Conservation (phyloP, 2,888 invertebrate species). For the Acanthopleura granulata region DNA sequence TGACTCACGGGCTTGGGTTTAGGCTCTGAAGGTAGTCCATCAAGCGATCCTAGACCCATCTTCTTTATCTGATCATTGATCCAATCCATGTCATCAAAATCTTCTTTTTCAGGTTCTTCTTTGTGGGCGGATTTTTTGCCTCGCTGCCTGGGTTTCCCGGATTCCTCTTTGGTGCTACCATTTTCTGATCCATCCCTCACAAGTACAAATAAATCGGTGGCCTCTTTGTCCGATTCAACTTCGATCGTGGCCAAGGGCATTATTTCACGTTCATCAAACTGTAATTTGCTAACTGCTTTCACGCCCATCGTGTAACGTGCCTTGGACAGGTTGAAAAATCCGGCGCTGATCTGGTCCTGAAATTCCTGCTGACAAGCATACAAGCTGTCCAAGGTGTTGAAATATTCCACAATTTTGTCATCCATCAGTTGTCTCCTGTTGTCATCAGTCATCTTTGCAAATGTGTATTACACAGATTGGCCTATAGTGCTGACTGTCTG, state of each 20-base stretch:
- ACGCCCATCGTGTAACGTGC: constrained; percentile 59
- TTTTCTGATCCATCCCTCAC: not conserved
- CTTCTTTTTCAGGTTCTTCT: not conserved
- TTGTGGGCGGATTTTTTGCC: not conserved
- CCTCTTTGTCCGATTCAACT: constrained; percentile 25
- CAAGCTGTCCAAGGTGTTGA: constrained; percentile 37
- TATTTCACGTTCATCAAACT: constrained; percentile 49
- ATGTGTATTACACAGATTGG: not conserved
- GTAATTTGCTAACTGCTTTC: constrained; percentile 46
- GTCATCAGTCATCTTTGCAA: not conserved
- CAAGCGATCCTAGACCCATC: not conserved
- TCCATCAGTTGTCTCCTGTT: constrained; percentile 33
- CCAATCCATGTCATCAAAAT: constrained; percentile 11
- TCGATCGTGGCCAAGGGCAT: constrained; percentile 38
- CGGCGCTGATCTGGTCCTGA: constrained; percentile 39
- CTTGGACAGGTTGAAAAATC: constrained; percentile 46
- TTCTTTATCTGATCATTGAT: constrained; percentile 3
- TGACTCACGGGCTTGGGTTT: constrained; percentile 3
- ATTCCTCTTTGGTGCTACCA: not conserved
- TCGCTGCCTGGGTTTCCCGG: not conserved
- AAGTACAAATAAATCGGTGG: not conserved
- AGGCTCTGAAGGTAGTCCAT: not conserved
- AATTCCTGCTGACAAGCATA: constrained; percentile 40
- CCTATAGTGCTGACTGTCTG: not conserved
- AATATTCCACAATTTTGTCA: constrained; percentile 38